Percentiles rank a stretch among this genome's conserved stretches.
phyloP scores from a whole-genome alignment of 2,113 vertebrate species.

The Cygnus atratus region DNA sequence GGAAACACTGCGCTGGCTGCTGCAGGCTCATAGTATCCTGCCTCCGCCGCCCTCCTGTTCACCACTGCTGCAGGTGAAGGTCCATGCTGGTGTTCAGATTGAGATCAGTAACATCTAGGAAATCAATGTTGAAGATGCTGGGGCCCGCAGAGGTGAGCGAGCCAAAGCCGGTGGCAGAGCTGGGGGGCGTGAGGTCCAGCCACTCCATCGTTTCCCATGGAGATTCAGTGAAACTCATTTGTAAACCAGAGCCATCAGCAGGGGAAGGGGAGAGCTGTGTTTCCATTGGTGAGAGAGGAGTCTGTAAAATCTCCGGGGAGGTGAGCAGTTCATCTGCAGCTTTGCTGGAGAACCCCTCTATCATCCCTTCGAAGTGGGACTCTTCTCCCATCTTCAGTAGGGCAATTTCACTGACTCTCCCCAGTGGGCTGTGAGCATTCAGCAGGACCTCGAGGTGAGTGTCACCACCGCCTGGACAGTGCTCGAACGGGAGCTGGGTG shows the following conservation, averaged over 20 bases:
- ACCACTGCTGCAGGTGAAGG: constrained; percentile 96
- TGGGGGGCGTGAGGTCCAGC: constrained; percentile 93
- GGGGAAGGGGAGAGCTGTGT: constrained; percentile 83
- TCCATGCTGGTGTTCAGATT: constrained; percentile 95
- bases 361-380: constrained; percentile 81
- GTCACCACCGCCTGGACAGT: constrained; percentile 73
- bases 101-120: constrained; percentile 94
- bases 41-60: constrained; percentile 45
- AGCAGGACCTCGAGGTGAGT: constrained; percentile 89
- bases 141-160: constrained; percentile 80
- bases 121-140: constrained; percentile 95
- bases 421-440: constrained; percentile 81
- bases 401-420: constrained; percentile 80
- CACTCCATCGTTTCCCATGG: constrained; percentile 98
- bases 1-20: not conserved
- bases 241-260: constrained; percentile 83
- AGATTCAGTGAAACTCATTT: constrained; percentile 91
- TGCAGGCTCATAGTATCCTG: not conserved
- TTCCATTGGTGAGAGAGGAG: constrained; percentile 85
- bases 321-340: constrained; percentile 84
- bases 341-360: constrained; percentile 82
- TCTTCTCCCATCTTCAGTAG: constrained; percentile 89
- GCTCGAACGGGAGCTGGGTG: constrained; percentile 81
- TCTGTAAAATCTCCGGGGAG: constrained; percentile 88
- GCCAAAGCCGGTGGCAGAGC: constrained; percentile 84